Conservation (phyloP, 2,113 vertebrate species). For the Collichthys lucidus region DNA sequence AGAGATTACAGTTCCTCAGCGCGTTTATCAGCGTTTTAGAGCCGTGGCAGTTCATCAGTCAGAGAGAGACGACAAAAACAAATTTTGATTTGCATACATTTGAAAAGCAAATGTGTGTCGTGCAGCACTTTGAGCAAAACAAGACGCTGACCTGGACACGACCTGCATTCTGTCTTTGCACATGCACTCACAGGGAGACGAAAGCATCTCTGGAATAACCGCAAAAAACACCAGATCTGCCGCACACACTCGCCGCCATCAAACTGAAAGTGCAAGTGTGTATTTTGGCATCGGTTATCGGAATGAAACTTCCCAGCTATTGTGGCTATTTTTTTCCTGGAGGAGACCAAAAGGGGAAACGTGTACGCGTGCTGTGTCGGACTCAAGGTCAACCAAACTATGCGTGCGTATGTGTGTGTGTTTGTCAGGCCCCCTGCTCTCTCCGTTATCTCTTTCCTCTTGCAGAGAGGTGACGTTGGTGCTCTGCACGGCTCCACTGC, state of each 20-base stretch:
- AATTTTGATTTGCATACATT: slow-evolving; percentile 68
- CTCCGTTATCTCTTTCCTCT: slow-evolving; percentile 40
- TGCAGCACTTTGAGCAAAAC: slow-evolving; percentile 48
- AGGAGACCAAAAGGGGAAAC: slow-evolving; percentile 51
- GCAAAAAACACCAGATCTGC: slow-evolving; percentile 20
- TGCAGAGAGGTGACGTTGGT: slow-evolving; percentile 21
- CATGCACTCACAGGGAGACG: not conserved
- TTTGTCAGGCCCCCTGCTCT: not conserved
- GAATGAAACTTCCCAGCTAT: slow-evolving; percentile 39
- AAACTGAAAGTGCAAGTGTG: slow-evolving; percentile 21
- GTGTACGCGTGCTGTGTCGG: not conserved
- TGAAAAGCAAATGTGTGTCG: slow-evolving; percentile 63
- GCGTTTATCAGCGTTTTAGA: slow-evolving; percentile 27
- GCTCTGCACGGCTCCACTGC: slow-evolving; percentile 18
- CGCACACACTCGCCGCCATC: not conserved
- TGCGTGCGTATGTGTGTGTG: not conserved
- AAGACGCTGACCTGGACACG: slow-evolving; percentile 57
- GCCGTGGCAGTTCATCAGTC: slow-evolving; percentile 41
- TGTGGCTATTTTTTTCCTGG: slow-evolving; percentile 40
- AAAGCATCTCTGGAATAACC: slow-evolving; percentile 29
- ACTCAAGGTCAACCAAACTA: slow-evolving; percentile 58
- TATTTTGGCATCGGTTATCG: slow-evolving; percentile 42
- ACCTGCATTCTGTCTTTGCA: slow-evolving; percentile 41
- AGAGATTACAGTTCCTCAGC: not conserved
- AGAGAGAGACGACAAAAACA: not conserved